Evolutionary conservation across 2,113 vertebrate genomes (phyloP).

Genomic region (Sitta europaea): DNA sequence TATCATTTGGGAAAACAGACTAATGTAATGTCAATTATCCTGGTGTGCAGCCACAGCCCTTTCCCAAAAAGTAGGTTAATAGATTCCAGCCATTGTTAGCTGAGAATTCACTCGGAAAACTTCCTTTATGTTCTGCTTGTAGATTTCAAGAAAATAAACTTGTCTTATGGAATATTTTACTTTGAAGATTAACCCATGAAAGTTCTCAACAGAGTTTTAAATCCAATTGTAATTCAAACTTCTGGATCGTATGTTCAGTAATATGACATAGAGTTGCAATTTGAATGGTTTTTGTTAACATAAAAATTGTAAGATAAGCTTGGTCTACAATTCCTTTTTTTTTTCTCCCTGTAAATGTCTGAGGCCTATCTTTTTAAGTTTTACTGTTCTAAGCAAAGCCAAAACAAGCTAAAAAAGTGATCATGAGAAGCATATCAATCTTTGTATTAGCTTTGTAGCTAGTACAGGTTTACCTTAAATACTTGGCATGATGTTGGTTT

Average conservation of each 20-base stretch:
- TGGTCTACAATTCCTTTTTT: neutral
- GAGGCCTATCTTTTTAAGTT: neutral
- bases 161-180: neutral
- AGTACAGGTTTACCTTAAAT: conserved; percentile 28
- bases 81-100: neutral
- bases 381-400: conserved; percentile 31
- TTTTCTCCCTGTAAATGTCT: neutral
- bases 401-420: conserved; percentile 5
- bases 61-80: neutral
- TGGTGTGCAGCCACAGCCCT: neutral
- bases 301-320: neutral
- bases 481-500: neutral
- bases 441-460: conserved; percentile 24
- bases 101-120: neutral
- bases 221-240: neutral
- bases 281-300: neutral
- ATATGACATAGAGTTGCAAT: neutral
- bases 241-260: neutral
- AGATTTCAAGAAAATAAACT: neutral
- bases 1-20: neutral
- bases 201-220: neutral
- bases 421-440: neutral
- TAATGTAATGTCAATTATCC: neutral
- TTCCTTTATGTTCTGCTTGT: neutral
- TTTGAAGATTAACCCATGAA: neutral